Percentiles rank a stretch among this genome's conserved stretches.
These are phyloP conservation scores for Petrocephalus zakoni DNA, from an alignment of 2,113 vertebrate genomes.

Conservation along the genomic window DNA sequence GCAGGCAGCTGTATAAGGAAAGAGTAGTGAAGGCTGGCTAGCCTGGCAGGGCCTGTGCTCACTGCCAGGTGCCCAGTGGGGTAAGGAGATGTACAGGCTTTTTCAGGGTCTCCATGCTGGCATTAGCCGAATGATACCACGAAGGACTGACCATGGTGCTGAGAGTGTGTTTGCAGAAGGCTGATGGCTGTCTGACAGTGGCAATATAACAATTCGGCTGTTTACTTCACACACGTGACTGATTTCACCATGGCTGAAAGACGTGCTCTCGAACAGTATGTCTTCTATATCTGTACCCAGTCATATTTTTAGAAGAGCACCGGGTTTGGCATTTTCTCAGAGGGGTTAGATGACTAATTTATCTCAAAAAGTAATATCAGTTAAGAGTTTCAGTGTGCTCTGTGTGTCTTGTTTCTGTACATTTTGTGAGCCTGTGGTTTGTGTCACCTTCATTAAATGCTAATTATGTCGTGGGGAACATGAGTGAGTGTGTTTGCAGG, in stretches of 20 bases:
- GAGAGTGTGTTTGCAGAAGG: background rate
- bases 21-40: background rate
- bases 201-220: background rate
- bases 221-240: background rate
- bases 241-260: slow-evolving; percentile 15
- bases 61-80: background rate
- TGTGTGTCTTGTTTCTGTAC: background rate
- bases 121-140: background rate
- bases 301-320: background rate
- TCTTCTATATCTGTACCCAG: background rate
- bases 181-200: background rate
- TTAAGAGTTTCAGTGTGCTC: background rate
- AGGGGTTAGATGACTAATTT: background rate
- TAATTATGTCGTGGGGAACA: background rate
- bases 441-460: slow-evolving; percentile 4
- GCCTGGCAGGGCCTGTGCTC: background rate
- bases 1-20: background rate
- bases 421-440: background rate
- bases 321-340: background rate
- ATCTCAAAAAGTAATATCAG: slow-evolving; percentile 7
- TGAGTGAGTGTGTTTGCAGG: slow-evolving; percentile 44
- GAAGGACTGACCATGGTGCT: background rate
- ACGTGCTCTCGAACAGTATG: background rate
- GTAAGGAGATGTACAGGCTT: background rate
- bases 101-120: background rate